Evolutionary conservation across 2,888 invertebrate species (phyloP).

Genomic region (Lypha dubia): DNA sequence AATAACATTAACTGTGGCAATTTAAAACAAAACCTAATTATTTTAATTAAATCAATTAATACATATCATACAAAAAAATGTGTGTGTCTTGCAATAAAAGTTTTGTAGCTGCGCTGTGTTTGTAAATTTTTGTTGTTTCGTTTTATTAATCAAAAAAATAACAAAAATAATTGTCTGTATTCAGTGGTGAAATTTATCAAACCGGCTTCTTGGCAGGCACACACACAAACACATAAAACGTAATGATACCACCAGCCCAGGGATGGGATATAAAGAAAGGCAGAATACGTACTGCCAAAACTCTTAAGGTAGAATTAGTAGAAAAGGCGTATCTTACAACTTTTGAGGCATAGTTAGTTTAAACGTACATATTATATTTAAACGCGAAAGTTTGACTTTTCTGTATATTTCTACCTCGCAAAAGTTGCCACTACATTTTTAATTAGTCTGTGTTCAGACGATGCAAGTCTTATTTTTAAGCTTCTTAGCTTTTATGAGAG

Average conservation of each 20-base stretch:
- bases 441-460: too few relatives aligned
- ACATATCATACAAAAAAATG: background rate
- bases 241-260: background rate
- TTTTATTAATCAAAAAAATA: slow-evolving; percentile 1
- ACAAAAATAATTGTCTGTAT: slow-evolving; percentile 43
- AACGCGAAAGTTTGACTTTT: too few relatives aligned
- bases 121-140: background rate
- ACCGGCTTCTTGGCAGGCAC: slow-evolving; percentile 30
- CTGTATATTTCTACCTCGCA: too few relatives aligned
- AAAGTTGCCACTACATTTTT: too few relatives aligned
- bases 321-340: too few relatives aligned
- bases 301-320: too few relatives aligned
- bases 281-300: too few relatives aligned
- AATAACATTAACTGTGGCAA: background rate
- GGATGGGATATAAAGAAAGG: background rate
- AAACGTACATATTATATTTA: too few relatives aligned
- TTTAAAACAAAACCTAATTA: background rate
- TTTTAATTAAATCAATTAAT: slow-evolving; percentile 59
- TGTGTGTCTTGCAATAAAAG: slow-evolving; percentile 15
- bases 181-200: slow-evolving; percentile 45
- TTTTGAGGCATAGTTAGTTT: too few relatives aligned
- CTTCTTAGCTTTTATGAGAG: too few relatives aligned
- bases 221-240: slow-evolving; percentile 13
- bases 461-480: too few relatives aligned
- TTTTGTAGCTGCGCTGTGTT: slow-evolving; percentile 15